Conservation (phyloP, 2,113 vertebrate genomes). For the Colistium nudipinnis region DNA sequence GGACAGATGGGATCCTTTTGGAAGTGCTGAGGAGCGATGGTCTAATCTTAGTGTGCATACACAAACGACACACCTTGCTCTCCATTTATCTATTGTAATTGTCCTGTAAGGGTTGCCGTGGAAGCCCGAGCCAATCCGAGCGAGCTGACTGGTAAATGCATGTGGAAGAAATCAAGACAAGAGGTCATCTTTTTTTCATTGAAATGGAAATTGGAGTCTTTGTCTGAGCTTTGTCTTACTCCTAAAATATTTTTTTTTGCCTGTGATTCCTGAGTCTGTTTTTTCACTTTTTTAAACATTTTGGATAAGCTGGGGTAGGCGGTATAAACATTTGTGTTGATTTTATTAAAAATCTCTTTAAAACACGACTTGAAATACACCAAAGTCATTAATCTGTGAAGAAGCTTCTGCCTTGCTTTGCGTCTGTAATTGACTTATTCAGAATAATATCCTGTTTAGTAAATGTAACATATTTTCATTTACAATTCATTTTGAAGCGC, state of each 20-base stretch:
- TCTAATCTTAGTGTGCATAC: slow-evolving; percentile 35
- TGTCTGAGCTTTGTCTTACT: not conserved
- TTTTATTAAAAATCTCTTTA: not conserved
- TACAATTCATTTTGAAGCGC: too few species aligned
- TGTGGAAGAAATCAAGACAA: not conserved
- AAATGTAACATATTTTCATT: too few species aligned
- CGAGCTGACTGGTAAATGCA: not conserved
- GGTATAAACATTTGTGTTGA: not conserved
- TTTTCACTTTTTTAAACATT: too few species aligned
- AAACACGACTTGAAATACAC: too few species aligned
- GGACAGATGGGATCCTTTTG: slow-evolving; percentile 31
- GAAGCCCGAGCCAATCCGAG: too few species aligned
- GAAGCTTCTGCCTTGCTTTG: not conserved
- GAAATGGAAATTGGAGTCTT: not conserved
- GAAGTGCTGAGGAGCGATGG: slow-evolving; percentile 3
- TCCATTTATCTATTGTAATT: too few species aligned
- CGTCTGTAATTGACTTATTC: too few species aligned
- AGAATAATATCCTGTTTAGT: too few species aligned
- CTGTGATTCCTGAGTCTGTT: too few species aligned
- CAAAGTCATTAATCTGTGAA: not conserved
- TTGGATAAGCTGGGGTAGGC: too few species aligned
- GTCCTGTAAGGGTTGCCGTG: too few species aligned
- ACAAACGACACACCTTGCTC: not conserved
- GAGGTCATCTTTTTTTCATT: not conserved
- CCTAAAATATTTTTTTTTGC: not conserved